Conservation (phyloP, 2,113 vertebrate species). For the Candoia aspera region DNA sequence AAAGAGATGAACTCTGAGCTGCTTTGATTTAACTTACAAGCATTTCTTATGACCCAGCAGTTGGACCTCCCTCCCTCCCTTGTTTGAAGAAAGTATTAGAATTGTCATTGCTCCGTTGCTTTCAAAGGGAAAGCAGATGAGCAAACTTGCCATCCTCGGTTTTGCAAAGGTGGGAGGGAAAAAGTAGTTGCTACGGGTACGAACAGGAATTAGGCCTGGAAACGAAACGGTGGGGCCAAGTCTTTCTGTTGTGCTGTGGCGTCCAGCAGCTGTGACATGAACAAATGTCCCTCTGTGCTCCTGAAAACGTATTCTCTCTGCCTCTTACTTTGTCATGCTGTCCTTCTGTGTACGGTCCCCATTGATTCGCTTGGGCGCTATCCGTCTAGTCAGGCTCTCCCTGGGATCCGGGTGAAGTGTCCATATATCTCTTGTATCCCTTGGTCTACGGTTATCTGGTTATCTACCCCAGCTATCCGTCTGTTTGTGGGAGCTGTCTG, state of each 20-base stretch:
- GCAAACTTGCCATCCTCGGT: neutral
- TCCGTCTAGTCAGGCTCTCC: slow-evolving; percentile 34
- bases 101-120: no score
- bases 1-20: neutral
- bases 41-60: neutral
- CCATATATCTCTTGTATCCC: slow-evolving; percentile 47
- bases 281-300: neutral
- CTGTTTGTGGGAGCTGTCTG: slow-evolving; percentile 37
- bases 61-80: neutral
- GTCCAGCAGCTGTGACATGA: neutral
- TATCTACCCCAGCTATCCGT: slow-evolving; percentile 45
- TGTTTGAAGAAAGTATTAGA: no score
- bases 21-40: neutral
- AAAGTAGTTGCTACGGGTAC: neutral
- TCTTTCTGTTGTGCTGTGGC: neutral
- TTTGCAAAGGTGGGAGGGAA: neutral
- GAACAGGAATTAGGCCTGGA: neutral
- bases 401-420: slow-evolving; percentile 44
- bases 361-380: slow-evolving; percentile 63
- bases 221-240: neutral
- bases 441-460: slow-evolving; percentile 43
- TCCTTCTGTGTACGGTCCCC: slow-evolving; percentile 41
- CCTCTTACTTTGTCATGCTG: slow-evolving; percentile 58
- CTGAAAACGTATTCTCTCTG: slow-evolving; percentile 33
- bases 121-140: neutral